Percentiles rank a stretch among this genome's conserved stretches.
Conservation (phyloP, 2,797 vertebrate species). For the Antrozous pallidus region DNA sequence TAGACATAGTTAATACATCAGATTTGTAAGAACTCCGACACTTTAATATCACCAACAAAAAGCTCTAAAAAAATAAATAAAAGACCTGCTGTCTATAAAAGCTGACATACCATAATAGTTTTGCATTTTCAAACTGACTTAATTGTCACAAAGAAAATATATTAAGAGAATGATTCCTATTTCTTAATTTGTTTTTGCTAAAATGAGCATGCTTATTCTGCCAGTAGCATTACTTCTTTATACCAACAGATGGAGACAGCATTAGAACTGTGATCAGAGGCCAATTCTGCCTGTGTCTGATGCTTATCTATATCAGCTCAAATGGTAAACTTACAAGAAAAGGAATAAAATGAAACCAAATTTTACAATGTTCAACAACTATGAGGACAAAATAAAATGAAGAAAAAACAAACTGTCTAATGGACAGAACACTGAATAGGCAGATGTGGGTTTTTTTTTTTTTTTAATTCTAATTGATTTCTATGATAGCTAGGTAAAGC, state of each 20-base stretch:
- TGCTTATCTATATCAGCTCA: constrained; percentile 38
- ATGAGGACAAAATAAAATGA: background rate
- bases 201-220: constrained; percentile 49
- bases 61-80: background rate
- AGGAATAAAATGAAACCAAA: background rate
- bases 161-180: constrained; percentile 34
- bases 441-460: background rate
- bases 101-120: constrained; percentile 1
- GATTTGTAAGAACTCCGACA: constrained; percentile 56
- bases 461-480: background rate
- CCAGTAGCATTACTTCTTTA: constrained; percentile 52
- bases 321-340: background rate
- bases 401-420: constrained; percentile 7
- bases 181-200: constrained; percentile 53
- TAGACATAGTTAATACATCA: background rate
- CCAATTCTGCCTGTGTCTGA: constrained; percentile 20
- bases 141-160: constrained; percentile 24
- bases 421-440: background rate
- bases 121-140: constrained; percentile 35
- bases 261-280: constrained; percentile 44
- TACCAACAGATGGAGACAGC: constrained; percentile 71
- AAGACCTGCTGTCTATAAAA: background rate
- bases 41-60: constrained; percentile 35
- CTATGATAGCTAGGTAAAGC: background rate
- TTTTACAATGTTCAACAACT: background rate